These are phyloP conservation scores for Stenopsyche tienmushanensis DNA, from an alignment of 1,140 invertebrate species.

Conservation along the genomic window DNA sequence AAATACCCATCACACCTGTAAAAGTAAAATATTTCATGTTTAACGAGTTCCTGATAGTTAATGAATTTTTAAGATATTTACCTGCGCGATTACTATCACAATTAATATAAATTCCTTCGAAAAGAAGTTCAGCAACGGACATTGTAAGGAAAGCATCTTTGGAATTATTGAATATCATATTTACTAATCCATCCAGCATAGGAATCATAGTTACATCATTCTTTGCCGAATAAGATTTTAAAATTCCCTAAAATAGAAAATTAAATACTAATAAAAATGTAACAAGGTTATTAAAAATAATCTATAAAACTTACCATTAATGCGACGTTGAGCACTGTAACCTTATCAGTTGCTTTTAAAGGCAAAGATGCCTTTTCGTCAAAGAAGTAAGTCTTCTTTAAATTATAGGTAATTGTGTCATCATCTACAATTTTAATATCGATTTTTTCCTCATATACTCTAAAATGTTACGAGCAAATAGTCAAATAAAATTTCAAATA, in stretches of 20 bases:
- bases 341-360: constrained; percentile 59
- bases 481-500: too few relatives aligned
- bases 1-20: constrained; percentile 50
- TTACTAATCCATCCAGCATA: constrained; percentile 50
- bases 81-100: too few relatives aligned
- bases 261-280: neutral
- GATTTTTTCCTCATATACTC: too few relatives aligned
- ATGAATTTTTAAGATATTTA: too few relatives aligned
- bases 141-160: constrained; percentile 55
- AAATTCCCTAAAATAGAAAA: constrained; percentile 46
- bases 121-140: constrained; percentile 57
- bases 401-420: constrained; percentile 62
- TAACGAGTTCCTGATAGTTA: too few relatives aligned
- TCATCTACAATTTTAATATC: too few relatives aligned
- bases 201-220: constrained; percentile 47
- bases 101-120: constrained; percentile 59
- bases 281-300: too few relatives aligned
- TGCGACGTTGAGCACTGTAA: constrained; percentile 65
- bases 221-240: constrained; percentile 48
- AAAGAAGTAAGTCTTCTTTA: constrained; percentile 62
- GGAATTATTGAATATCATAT: constrained; percentile 52
- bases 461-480: too few relatives aligned
- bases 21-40: too few relatives aligned
- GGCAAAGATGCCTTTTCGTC: constrained; percentile 57
- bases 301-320: constrained; percentile 56